Base-by-base conservation (phyloP, 2,888 invertebrate genomes). In the Ormyrus rosae region DNA sequence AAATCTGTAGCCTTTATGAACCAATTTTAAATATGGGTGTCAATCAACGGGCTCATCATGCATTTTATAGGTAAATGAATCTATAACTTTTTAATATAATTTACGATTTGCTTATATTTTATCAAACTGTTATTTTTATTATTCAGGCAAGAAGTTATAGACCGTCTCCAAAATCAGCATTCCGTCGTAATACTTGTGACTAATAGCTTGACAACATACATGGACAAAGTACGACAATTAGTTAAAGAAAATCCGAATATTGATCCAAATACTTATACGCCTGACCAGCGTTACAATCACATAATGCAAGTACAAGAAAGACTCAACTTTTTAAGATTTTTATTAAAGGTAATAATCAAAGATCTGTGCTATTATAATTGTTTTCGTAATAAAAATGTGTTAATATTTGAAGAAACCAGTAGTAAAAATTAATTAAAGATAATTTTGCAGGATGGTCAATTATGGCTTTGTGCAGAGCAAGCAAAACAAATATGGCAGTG, bases 401-500 rank as follows among this genome's bases (percentile, higher is more conserved):
- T 74, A 56, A n/a, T 13, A 5, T 61, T 56, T 13, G 61, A 2
- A 61, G 9, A 48, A 55, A 50, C 48, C 34, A 19, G 45, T 53
- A 67, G 13, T 50, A 53, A 48, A 11, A 67, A 68, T 77, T 48
- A 50, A 69, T 65, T 34, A 34, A 34, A 34, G 34, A 34, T 34
- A 34, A 83, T 90, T 80, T 87, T 90, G 58, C 88, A 94, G 93
- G 98, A 99, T 91, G 98, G 99, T 46, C 98, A 98, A 91, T 91
- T 99, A 80, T 99, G 98, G 98, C 93, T 99, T 84, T 98, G 98
- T 91, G 97, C 98, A 64, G 97, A 98, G 90, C 98, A 99, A 93
- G 98, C 98, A 7, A 97, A 97, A 91, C 96, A 97, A 92, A 97
- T 99, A 86, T 99, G 99, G 99, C 95, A 97, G 86, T 98, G 98